Evolutionary conservation across 2,888 invertebrate genomes (phyloP).

Genomic region (Xestia ashworthii): DNA sequence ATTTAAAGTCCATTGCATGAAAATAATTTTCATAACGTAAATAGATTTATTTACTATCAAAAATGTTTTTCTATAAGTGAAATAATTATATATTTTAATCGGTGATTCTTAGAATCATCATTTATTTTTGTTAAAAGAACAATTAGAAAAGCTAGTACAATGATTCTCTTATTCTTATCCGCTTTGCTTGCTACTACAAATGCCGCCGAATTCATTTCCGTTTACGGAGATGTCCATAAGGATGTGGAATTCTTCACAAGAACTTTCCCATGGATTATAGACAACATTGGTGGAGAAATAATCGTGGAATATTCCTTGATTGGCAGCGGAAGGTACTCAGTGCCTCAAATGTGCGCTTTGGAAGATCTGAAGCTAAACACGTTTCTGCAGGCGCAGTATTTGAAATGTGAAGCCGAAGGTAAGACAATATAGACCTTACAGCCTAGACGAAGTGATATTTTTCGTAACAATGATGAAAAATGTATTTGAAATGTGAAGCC

Average conservation of each 20-base stretch:
- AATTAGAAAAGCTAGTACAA: background rate
- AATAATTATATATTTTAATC: background rate
- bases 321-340: conserved; percentile 77
- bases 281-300: conserved; percentile 78
- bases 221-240: conserved; percentile 71
- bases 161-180: conserved; percentile 8
- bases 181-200: background rate
- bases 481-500: conserved; percentile 79
- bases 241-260: conserved; percentile 70
- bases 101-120: background rate
- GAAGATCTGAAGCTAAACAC: conserved; percentile 70
- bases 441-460: background rate
- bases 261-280: conserved; percentile 77
- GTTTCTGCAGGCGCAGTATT: conserved; percentile 77
- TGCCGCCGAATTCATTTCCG: conserved; percentile 17
- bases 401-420: conserved; percentile 80
- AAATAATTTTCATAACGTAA: conserved; percentile 3
- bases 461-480: background rate
- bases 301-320: conserved; percentile 72
- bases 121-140: background rate
- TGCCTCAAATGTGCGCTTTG: conserved; percentile 79
- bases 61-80: background rate
- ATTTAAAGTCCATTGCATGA: conserved; percentile 4
- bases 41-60: background rate
- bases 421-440: background rate